These are phyloP conservation scores for Apodemia mormo DNA, from an alignment of 2,888 invertebrate species.

Conservation along the genomic window DNA sequence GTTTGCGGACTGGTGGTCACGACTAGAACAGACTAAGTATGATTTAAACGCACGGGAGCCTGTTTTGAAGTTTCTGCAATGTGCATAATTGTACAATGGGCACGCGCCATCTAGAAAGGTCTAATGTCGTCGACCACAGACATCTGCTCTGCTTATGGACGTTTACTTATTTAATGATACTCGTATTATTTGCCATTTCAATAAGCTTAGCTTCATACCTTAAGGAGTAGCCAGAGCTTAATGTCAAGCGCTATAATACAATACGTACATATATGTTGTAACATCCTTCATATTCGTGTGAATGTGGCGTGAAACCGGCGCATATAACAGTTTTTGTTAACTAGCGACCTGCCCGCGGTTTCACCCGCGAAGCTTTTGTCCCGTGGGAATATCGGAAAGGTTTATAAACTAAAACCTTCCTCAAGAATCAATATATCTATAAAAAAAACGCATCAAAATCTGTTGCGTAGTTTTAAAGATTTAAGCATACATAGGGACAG, in stretches of 20 bases:
- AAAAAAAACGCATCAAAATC: too few species aligned
- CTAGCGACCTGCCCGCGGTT: too few species aligned
- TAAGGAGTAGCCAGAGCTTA: not conserved
- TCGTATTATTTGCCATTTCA: not conserved
- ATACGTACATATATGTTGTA: too few species aligned
- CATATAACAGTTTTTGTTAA: too few species aligned
- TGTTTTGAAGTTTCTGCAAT: conserved; percentile 27
- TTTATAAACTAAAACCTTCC: too few species aligned
- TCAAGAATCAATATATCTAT: too few species aligned
- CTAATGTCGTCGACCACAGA: conserved; percentile 67
- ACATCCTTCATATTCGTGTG: too few species aligned
- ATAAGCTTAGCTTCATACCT: not conserved
- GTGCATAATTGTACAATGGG: conserved; percentile 33
- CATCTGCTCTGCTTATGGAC: conserved; percentile 56
- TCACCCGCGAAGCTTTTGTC: too few species aligned
- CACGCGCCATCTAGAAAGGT: conserved; percentile 73
- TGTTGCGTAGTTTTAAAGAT: too few species aligned
- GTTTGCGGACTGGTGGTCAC: not conserved
- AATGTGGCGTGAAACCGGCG: too few species aligned
- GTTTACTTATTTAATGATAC: not conserved
- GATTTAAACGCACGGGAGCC: conserved; percentile 54
- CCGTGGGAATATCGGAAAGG: too few species aligned
- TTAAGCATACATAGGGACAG: too few species aligned
- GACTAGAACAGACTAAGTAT: conserved; percentile 48
- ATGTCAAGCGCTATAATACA: not conserved